A percentile compares a stretch with the other conserved stretches of the same genome.
Evolutionary conservation across 2,113 vertebrate genomes (phyloP).

Genomic region (Cnemophilus loriae): DNA sequence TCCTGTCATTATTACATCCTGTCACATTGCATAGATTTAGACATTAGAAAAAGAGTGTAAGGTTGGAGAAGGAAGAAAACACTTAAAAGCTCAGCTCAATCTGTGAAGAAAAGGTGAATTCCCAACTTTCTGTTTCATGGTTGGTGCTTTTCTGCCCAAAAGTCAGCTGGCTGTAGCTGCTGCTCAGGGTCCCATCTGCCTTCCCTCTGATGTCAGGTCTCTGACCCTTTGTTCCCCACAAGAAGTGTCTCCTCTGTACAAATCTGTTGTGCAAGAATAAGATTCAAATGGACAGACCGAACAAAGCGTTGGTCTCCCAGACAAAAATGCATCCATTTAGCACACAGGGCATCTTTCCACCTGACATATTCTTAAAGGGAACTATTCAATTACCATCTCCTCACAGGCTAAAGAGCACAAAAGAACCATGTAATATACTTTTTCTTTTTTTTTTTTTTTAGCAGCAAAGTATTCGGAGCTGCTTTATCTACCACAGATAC

Average conservation of each 20-base stretch:
- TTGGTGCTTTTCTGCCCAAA: not conserved
- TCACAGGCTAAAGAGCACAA: slow-evolving; percentile 57
- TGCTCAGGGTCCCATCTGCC: not conserved
- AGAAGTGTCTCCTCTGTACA: slow-evolving; percentile 40
- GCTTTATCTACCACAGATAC: slow-evolving; percentile 60
- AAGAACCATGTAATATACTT: slow-evolving; percentile 51
- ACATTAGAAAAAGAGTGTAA: not conserved
- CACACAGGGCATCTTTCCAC: slow-evolving; percentile 68
- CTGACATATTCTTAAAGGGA: slow-evolving; percentile 71
- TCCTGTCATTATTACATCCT: slow-evolving; percentile 20
- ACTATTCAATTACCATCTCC: slow-evolving; percentile 70
- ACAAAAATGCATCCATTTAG: slow-evolving; percentile 67
- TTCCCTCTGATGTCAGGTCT: not conserved
- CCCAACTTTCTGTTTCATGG: not conserved
- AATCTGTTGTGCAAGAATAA: slow-evolving; percentile 60
- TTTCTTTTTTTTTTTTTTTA: slow-evolving; percentile 3
- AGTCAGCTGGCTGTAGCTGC: not conserved
- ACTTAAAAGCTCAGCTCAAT: not conserved
- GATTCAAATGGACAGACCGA: slow-evolving; percentile 70
- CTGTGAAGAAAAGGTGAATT: not conserved
- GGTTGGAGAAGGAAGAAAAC: not conserved
- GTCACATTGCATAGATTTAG: slow-evolving; percentile 28
- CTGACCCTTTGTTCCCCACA: slow-evolving; percentile 22
- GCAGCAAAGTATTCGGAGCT: slow-evolving; percentile 41
- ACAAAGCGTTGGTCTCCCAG: slow-evolving; percentile 60